phyloP scores from a whole-genome alignment of 2,888 invertebrate genomes.

The Itoplectis maculator region DNA sequence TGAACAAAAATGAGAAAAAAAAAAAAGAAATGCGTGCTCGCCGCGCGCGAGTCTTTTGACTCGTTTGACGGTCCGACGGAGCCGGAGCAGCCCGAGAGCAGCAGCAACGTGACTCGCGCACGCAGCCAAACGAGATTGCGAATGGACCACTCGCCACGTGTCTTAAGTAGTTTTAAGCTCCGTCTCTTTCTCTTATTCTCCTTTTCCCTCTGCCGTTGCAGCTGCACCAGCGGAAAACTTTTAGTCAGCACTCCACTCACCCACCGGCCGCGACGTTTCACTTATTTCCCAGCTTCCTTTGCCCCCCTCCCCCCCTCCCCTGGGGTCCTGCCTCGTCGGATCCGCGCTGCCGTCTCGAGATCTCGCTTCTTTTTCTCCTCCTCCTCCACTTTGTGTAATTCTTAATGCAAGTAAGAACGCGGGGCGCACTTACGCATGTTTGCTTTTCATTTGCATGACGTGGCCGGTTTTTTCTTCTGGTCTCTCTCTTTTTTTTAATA shows the following conservation, averaged over 20 bases:
- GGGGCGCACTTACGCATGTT: conserved; percentile 53
- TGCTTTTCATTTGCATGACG: conserved; percentile 50
- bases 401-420: conserved; percentile 34
- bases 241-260: conserved; percentile 20
- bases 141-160: conserved; percentile 18
- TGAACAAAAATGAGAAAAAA: not conserved
- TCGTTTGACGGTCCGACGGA: conserved; percentile 19
- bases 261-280: conserved; percentile 21
- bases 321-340: not conserved
- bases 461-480: not conserved
- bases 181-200: too few species aligned
- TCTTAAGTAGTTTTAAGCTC: conserved; percentile 51
- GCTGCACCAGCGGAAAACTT: conserved; percentile 38
- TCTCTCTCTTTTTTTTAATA: conserved; percentile 34
- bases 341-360: not conserved
- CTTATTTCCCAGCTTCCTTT: not conserved
- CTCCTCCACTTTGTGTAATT: conserved; percentile 8
- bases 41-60: conserved; percentile 26
- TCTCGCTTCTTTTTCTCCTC: conserved; percentile 2
- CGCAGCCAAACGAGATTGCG: conserved; percentile 11
- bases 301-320: not conserved
- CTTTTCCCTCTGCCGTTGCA: too few species aligned
- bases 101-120: conserved; percentile 35
- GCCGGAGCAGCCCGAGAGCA: conserved; percentile 26
- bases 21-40: conserved; percentile 3